Evolutionary conservation across 2,888 invertebrate genomes (phyloP).

Genomic region (Drosophila limbata): DNA sequence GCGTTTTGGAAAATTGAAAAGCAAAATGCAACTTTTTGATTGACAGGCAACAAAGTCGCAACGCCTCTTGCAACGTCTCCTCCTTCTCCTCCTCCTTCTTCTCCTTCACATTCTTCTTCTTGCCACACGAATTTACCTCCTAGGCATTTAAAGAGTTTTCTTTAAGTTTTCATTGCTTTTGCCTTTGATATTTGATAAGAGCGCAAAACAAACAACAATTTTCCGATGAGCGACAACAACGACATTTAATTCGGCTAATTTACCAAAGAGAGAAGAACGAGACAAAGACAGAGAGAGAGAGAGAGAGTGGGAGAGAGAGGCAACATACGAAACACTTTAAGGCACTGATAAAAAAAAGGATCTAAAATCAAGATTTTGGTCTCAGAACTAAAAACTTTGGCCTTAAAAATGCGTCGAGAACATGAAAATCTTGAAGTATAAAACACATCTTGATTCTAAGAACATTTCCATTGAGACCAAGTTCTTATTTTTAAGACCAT

Average conservation of each 20-base stretch:
- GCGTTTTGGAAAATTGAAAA: constrained; percentile 52
- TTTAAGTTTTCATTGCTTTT: constrained; percentile 5
- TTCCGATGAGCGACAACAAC: constrained; percentile 1
- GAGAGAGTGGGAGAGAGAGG: not conserved
- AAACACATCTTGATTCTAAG: too few relatives aligned
- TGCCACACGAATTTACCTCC: constrained; percentile 12
- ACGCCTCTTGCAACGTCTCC: not conserved
- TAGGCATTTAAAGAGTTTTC: constrained; percentile 23
- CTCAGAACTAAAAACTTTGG: too few relatives aligned
- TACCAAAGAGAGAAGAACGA: not conserved
- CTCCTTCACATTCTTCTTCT: not conserved
- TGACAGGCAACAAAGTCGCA: constrained; percentile 48
- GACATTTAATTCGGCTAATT: constrained; percentile 1
- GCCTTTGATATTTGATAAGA: constrained; percentile 30
- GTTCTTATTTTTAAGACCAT: too few relatives aligned
- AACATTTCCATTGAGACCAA: too few relatives aligned
- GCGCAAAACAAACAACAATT: constrained; percentile 1
- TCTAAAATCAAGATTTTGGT: too few relatives aligned
- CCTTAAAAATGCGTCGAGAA: too few relatives aligned
- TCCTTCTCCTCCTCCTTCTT: not conserved
- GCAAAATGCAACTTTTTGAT: constrained; percentile 68
- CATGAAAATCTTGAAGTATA: too few relatives aligned
- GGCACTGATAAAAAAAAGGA: too few relatives aligned
- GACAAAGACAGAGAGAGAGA: not conserved
- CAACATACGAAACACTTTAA: too few relatives aligned